Evolutionary conservation across 2,888 invertebrate genomes (phyloP).

Genomic region (Metopia argyrocephala): DNA sequence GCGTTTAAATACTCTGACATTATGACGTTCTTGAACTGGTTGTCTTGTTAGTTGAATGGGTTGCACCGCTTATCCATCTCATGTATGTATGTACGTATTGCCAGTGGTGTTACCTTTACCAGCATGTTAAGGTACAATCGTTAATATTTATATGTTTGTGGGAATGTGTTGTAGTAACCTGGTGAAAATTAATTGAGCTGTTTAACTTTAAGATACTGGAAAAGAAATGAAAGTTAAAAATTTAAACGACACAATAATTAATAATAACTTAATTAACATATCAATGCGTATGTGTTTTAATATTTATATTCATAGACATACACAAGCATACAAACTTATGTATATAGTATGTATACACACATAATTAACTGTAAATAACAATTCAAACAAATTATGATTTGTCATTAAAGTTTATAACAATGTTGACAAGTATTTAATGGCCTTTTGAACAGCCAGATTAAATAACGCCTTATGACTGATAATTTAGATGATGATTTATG

Average conservation of each 20-base stretch:
- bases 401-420: slow-evolving; percentile 38
- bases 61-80: slow-evolving; percentile 13
- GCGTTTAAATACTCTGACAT: not conserved
- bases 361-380: not conserved
- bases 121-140: not conserved
- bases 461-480: not conserved
- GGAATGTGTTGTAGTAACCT: slow-evolving; percentile 62
- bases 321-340: not conserved
- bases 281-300: slow-evolving; percentile 47
- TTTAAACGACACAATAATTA: slow-evolving; percentile 73
- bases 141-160: slow-evolving; percentile 19
- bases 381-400: slow-evolving; percentile 34
- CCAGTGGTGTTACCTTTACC: not conserved
- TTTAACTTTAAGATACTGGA: slow-evolving; percentile 64
- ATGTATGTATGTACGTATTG: not conserved
- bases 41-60: slow-evolving; percentile 23
- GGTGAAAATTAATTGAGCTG: slow-evolving; percentile 68
- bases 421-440: slow-evolving; percentile 41
- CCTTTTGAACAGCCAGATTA: slow-evolving; percentile 15
- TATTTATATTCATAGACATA: slow-evolving; percentile 7
- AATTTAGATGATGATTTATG: slow-evolving; percentile 3
- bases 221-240: slow-evolving; percentile 75
- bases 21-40: slow-evolving; percentile 21
- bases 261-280: slow-evolving; percentile 69
- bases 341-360: not conserved